Evolutionary conservation across 2,888 invertebrate genomes (phyloP), one percentile per base, ranked within the genome.

Genomic region (Torymus aiolomorphi): DNA sequence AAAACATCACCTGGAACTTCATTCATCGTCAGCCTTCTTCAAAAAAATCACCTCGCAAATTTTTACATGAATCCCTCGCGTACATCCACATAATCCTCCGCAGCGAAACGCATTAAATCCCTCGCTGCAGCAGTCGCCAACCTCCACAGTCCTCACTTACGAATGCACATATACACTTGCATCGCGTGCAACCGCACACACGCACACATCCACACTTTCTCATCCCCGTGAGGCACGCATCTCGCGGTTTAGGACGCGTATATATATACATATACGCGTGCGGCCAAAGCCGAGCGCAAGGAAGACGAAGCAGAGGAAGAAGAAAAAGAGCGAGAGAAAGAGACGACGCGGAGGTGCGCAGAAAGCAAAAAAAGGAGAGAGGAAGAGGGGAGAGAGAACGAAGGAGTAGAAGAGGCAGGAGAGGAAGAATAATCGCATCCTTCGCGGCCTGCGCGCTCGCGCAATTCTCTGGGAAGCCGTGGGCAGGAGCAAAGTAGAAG

Each of bases 401-500:
- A 63, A 62, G 69, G 13, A 61, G 54, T 14, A 65, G 71, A 42
- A 51, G 42, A 18, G 69, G 54, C 62, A 42, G 61, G 20, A 79
- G 75, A 78, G 18, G 74, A 80, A 80, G 80, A 80, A 80, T 76
- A 80, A 80, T 80, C 80, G 82, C 72, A 80, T 80, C 82, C 76
- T 80, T 74, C 74, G 79, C 66, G 57, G 42, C 42, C 42, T 42
- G 67, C 78, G 71, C 51, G 76, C 62, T 66, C 78, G 71, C 51
- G 76, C 70, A 63, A 77, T 71, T 76, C 76, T 66, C 65, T 57
- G 70, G 74, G 76, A 79, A 82, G 78, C 80, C 83, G 83, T 83
- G 75, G 82, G 82, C 82, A 81, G 80, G 76, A 78, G 82, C 81
- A 81, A 83, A 80, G 75, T 65, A 80, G 82, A 79, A 75, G 82